Conservation (phyloP, 2,113 vertebrate species). For the Ammodytes marinus region DNA sequence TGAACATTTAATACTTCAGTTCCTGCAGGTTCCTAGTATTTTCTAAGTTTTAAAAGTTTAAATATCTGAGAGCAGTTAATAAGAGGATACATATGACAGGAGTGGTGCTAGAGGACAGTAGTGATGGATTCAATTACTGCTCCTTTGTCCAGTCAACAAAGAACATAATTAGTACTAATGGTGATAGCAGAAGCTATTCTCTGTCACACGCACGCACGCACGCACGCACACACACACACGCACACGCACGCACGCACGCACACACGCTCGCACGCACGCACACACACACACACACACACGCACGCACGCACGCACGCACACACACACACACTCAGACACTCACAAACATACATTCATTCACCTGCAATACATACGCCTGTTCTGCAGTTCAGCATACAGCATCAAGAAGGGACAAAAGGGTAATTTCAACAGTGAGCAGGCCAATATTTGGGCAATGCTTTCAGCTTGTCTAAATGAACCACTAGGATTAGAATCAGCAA, state of each 20-base stretch:
- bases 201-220: background rate
- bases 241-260: background rate
- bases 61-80: background rate
- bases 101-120: conserved; percentile 1
- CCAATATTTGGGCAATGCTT: conserved; percentile 4
- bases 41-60: background rate
- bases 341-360: conserved; percentile 9
- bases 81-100: background rate
- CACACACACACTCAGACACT: background rate
- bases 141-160: conserved; percentile 64
- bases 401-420: background rate
- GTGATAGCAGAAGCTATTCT: conserved; percentile 35
- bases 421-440: background rate
- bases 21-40: background rate
- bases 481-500: conserved; percentile 49
- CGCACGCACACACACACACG: background rate
- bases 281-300: background rate
- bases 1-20: background rate
- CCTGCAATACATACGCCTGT: background rate
- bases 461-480: conserved; percentile 27
- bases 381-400: background rate
- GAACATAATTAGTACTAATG: conserved; percentile 66
- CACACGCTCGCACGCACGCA: background rate
- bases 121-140: conserved; percentile 58
- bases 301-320: background rate